Evolutionary conservation across 2,113 vertebrate species (phyloP).

Genomic region (Empidonax alnorum): DNA sequence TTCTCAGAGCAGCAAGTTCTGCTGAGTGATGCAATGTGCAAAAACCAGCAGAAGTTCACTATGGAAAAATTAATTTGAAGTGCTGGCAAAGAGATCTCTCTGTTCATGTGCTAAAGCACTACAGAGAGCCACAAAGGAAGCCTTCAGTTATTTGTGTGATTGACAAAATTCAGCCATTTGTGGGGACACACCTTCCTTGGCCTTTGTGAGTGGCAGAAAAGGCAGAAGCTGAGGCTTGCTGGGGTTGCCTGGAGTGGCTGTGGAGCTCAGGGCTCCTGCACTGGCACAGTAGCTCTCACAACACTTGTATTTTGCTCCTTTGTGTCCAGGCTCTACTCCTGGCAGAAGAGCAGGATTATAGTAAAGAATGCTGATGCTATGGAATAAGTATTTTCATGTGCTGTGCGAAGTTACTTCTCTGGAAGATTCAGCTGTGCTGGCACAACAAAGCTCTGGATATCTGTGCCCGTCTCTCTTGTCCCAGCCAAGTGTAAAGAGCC

Average conservation of each 20-base stretch:
- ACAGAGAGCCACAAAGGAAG: not conserved
- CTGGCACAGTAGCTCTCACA: not conserved
- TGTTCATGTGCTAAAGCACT: not conserved
- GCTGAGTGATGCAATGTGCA: not conserved
- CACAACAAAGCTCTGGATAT: not conserved
- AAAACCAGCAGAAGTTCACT: not conserved
- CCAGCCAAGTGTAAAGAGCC: not conserved
- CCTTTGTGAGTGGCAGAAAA: not conserved
- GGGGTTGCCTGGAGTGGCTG: not conserved
- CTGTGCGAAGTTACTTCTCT: not conserved
- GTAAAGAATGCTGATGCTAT: not conserved
- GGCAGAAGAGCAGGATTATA: not conserved
- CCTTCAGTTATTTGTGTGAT: not conserved
- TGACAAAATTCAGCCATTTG: not conserved
- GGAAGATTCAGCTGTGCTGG: not conserved
- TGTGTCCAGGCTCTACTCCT: not conserved
- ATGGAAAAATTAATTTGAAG: not conserved
- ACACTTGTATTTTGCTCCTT: not conserved
- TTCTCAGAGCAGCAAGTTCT: not conserved
- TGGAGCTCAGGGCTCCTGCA: accelerated
- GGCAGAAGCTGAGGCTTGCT: not conserved
- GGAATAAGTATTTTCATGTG: not conserved
- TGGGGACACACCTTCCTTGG: not conserved
- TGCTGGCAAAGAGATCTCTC: not conserved
- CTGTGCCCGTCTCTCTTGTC: not conserved